phyloP scores from a whole-genome alignment of 2,113 vertebrate species.

The Lepisosteus oculatus region DNA sequence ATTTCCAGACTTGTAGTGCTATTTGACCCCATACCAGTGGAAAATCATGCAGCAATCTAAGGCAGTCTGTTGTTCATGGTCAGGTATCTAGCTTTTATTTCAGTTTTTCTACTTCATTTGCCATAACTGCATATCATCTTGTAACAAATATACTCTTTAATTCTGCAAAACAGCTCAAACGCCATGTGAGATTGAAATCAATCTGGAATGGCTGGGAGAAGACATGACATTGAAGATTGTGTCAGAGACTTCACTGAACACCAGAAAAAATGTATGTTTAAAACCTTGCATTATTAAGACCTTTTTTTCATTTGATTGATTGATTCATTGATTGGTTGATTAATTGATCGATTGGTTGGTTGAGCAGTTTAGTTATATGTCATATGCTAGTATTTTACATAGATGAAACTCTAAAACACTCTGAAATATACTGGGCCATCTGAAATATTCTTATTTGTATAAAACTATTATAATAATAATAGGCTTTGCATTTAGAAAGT shows the following conservation, averaged over 20 bases:
- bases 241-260: not conserved
- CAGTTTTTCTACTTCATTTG: constrained; percentile 60
- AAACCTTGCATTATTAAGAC: not conserved
- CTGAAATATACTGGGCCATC: no score
- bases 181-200: not conserved
- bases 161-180: not conserved
- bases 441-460: no score
- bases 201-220: not conserved
- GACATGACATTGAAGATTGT: not conserved
- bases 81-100: not conserved
- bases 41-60: constrained; percentile 62
- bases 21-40: constrained; percentile 68
- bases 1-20: constrained; percentile 73
- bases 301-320: no score
- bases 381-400: no score
- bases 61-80: constrained; percentile 55
- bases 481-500: no score
- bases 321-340: no score
- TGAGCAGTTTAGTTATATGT: no score
- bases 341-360: no score
- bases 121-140: constrained; percentile 56
- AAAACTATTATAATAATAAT: no score
- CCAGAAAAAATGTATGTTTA: not conserved
- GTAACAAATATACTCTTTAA: constrained; percentile 21
- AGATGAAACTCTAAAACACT: no score